Conservation (phyloP, 1,140 invertebrate genomes). For the Nephila pilipes region DNA sequence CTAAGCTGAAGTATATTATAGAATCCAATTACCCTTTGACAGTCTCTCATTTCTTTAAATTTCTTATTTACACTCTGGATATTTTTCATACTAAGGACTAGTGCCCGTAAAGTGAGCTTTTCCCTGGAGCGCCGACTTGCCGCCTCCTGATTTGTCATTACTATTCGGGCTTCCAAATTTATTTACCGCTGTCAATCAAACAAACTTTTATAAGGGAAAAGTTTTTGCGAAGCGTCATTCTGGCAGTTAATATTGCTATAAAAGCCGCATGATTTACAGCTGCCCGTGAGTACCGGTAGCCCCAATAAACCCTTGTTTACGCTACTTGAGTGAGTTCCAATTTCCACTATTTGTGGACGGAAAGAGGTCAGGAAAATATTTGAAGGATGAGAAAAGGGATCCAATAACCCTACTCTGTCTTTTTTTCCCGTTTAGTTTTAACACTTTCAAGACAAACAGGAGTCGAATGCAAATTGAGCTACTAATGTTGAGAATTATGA, state of each 20-base stretch:
- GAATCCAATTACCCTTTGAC: not conserved
- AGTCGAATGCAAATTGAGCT: no score
- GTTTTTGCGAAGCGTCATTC: conserved; percentile 19
- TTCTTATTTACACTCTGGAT: not conserved
- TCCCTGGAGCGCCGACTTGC: not conserved
- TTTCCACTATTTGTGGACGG: not conserved
- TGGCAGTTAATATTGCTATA: conserved; percentile 49
- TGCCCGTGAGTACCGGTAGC: not conserved
- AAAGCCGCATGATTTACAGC: conserved; percentile 47
- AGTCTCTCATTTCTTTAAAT: not conserved
- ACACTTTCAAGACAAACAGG: not conserved
- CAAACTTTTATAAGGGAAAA: conserved; percentile 15
- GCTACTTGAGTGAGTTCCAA: not conserved
- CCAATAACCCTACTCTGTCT: not conserved
- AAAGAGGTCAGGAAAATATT: conserved; percentile 10
- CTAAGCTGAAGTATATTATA: not conserved
- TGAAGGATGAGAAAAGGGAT: not conserved
- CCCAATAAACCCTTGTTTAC: conserved; percentile 21
- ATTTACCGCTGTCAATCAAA: conserved; percentile 55
- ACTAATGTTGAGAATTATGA: no score
- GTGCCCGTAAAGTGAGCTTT: not conserved
- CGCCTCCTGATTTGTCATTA: conserved; percentile 50
- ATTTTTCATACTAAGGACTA: not conserved
- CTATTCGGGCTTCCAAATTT: conserved; percentile 40
- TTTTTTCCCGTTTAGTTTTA: not conserved